A percentile compares a stretch with the other conserved stretches of the same genome.
Conservation (phyloP, 2,888 invertebrate genomes). For the Nasonia oneida region DNA sequence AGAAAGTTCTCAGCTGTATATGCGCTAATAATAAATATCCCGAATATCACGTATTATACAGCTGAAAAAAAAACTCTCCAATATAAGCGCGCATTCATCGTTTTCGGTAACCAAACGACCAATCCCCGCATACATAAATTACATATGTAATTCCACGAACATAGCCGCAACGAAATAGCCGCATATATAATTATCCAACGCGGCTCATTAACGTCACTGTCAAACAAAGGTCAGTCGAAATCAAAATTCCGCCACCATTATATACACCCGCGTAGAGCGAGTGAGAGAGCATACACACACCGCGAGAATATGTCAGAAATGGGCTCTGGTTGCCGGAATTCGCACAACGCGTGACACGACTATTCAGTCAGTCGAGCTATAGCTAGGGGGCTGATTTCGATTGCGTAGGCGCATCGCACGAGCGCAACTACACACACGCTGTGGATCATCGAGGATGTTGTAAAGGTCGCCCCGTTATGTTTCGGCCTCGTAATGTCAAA, state of each 20-base stretch:
- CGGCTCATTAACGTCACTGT: background rate
- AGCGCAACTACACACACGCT: background rate
- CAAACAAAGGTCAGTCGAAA: background rate
- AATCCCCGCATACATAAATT: background rate
- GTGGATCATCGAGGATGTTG: background rate
- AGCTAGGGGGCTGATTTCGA: slow-evolving; percentile 14
- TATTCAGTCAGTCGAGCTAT: background rate
- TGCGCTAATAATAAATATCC: no score
- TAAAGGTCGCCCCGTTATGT: background rate
- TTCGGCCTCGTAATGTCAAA: background rate
- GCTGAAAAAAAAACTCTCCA: no score
- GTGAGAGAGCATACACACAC: background rate
- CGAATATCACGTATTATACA: no score
- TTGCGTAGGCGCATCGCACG: slow-evolving; percentile 33
- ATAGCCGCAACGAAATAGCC: background rate
- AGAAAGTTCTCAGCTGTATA: no score
- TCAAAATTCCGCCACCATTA: background rate
- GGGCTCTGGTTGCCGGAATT: background rate
- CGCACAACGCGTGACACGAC: background rate
- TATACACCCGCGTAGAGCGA: no score
- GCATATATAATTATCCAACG: background rate
- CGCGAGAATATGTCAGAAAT: background rate
- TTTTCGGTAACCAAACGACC: no score
- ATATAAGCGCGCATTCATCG: no score
- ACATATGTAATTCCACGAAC: no score